Conservation (phyloP, 1,140 invertebrate genomes). For the Aphis craccivora region DNA sequence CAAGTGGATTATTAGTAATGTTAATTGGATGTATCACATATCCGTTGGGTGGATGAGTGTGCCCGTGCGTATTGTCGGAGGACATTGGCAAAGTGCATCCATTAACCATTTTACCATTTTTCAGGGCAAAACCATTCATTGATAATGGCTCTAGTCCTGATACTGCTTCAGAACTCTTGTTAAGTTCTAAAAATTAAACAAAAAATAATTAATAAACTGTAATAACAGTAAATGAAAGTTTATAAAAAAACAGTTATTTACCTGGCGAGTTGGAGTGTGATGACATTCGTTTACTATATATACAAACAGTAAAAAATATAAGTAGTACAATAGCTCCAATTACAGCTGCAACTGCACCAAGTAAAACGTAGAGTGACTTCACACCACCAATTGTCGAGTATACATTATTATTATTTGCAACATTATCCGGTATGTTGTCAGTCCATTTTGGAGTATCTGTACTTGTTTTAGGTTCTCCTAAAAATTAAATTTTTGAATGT, state of each 20-base stretch:
- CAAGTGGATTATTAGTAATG: slow-evolving; percentile 75
- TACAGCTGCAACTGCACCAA: slow-evolving; percentile 68
- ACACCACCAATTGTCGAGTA: slow-evolving; percentile 64
- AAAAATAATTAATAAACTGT: neutral
- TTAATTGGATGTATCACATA: slow-evolving; percentile 65
- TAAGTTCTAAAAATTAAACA: slow-evolving; percentile 23
- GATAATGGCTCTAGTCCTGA: slow-evolving; percentile 61
- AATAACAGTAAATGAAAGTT: neutral
- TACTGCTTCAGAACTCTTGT: slow-evolving; percentile 58
- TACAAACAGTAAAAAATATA: slow-evolving; percentile 66
- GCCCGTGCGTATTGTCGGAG: slow-evolving; percentile 50
- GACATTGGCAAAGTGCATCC: slow-evolving; percentile 45
- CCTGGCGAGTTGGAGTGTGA: slow-evolving; percentile 49
- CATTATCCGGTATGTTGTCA: slow-evolving; percentile 56
- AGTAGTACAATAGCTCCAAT: slow-evolving; percentile 65
- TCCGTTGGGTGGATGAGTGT: slow-evolving; percentile 55
- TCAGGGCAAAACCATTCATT: slow-evolving; percentile 59
- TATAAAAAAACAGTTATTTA: neutral
- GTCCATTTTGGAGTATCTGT: slow-evolving; percentile 57
- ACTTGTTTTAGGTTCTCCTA: slow-evolving; percentile 60
- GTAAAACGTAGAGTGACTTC: slow-evolving; percentile 67
- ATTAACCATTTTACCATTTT: slow-evolving; percentile 58
- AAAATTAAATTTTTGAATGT: slow-evolving; percentile 15
- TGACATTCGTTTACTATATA: slow-evolving; percentile 65
- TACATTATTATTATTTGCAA: slow-evolving; percentile 54